These are phyloP conservation scores for Acanthurus leucopareius DNA, from an alignment of 2,797 vertebrate genomes.

Conservation along the genomic window DNA sequence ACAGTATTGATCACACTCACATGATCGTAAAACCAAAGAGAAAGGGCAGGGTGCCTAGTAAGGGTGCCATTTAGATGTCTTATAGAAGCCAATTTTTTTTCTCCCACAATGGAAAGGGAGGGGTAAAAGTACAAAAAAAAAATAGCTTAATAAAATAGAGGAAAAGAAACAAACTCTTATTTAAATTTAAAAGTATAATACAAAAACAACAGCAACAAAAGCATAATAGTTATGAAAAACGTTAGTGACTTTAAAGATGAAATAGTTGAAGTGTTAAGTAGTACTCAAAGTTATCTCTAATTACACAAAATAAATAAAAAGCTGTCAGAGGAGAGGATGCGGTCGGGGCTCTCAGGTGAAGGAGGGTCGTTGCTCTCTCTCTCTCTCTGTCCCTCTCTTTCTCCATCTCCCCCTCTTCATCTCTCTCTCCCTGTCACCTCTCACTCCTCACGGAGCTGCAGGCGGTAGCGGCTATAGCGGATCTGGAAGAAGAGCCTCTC, in stretches of 20 bases:
- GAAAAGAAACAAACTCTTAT: conserved; percentile 66
- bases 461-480: conserved; percentile 97
- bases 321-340: conserved; percentile 79
- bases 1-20: conserved; percentile 60
- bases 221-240: conserved; percentile 73
- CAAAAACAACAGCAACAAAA: conserved; percentile 80
- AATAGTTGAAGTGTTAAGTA: conserved; percentile 73
- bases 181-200: conserved; percentile 72
- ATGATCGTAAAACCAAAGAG: conserved; percentile 43
- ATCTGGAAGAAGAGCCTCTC: conserved; percentile 99
- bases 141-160: conserved; percentile 62
- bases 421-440: conserved; percentile 69
- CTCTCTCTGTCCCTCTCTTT: conserved; percentile 51
- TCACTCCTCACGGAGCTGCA: conserved; percentile 99
- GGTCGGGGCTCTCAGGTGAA: conserved; percentile 69
- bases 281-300: conserved; percentile 75
- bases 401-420: conserved; percentile 73
- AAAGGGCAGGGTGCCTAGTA: conserved; percentile 39
- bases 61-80: conserved; percentile 46
- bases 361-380: conserved; percentile 73
- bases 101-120: conserved; percentile 57
- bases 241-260: conserved; percentile 78
- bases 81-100: conserved; percentile 41
- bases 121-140: conserved; percentile 58
- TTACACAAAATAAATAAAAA: conserved; percentile 84